A percentile compares a stretch with the other conserved stretches of the same genome.
Evolutionary conservation across 2,888 invertebrate species (phyloP).

Genomic region (Atethmia centrago): DNA sequence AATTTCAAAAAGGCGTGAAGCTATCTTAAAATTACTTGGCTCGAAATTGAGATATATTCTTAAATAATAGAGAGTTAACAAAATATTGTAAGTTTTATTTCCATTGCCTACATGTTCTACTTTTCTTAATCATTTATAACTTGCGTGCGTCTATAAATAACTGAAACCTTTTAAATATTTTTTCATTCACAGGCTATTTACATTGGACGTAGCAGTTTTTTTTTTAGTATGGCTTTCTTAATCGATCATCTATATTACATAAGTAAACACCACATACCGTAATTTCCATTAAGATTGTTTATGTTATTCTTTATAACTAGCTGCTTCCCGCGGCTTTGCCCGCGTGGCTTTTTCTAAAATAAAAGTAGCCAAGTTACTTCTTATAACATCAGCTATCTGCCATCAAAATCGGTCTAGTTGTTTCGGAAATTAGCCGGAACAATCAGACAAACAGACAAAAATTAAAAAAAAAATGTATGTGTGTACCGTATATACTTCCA

Average conservation of each 20-base stretch:
- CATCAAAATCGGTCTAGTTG: too few relatives aligned
- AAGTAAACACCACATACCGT: background rate
- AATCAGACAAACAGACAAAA: too few relatives aligned
- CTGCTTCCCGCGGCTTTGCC: too few relatives aligned
- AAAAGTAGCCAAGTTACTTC: too few relatives aligned
- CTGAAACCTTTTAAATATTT: background rate
- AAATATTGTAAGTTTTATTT: background rate
- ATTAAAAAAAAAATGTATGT: too few relatives aligned
- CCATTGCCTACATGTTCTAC: background rate
- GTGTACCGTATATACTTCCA: too few relatives aligned
- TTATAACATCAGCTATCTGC: too few relatives aligned
- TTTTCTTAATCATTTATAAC: background rate
- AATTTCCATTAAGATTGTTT: background rate
- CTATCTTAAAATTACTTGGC: background rate
- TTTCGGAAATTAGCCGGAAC: too few relatives aligned
- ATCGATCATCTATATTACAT: background rate
- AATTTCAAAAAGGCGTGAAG: background rate
- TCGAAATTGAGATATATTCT: background rate
- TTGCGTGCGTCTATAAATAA: constrained; percentile 47
- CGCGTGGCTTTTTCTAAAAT: too few relatives aligned
- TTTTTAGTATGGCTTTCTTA: background rate
- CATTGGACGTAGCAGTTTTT: background rate
- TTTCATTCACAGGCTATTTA: background rate
- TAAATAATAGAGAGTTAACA: too few relatives aligned
- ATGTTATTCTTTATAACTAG: too few relatives aligned